Percentiles rank a stretch among this genome's conserved stretches.
phyloP scores from a whole-genome alignment of 2,888 invertebrate species.

The Neoascia interrupta region DNA sequence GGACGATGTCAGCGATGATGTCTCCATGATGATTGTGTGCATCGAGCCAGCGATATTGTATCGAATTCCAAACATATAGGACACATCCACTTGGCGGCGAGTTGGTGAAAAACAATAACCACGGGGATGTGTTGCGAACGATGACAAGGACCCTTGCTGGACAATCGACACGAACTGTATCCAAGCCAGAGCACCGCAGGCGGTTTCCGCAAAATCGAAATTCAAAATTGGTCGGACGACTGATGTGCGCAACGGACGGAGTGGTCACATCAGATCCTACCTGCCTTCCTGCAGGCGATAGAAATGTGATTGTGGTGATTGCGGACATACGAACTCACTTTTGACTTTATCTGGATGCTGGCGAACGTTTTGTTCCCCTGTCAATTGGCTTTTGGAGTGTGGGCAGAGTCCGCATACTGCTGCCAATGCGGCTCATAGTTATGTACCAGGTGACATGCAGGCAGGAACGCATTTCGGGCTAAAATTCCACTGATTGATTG shows the following conservation, averaged over 20 bases:
- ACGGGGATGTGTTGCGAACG: slow-evolving; percentile 21
- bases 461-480: slow-evolving; percentile 39
- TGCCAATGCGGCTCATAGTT: no score
- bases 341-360: slow-evolving; percentile 55
- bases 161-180: slow-evolving; percentile 29
- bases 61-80: slow-evolving; percentile 48
- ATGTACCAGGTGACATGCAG: slow-evolving; percentile 45
- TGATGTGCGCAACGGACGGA: slow-evolving; percentile 9
- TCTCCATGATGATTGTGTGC: slow-evolving; percentile 68
- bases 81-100: slow-evolving; percentile 1
- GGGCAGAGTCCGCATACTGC: neutral
- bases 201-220: slow-evolving; percentile 47
- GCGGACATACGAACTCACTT: slow-evolving; percentile 57
- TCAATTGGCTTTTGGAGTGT: slow-evolving; percentile 38
- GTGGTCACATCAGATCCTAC: slow-evolving; percentile 14
- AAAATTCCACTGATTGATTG: slow-evolving; percentile 68
- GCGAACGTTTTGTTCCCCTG: slow-evolving; percentile 60
- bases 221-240: slow-evolving; percentile 51
- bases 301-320: slow-evolving; percentile 57
- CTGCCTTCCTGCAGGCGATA: slow-evolving; percentile 45
- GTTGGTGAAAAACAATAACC: slow-evolving; percentile 45
- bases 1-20: slow-evolving; percentile 48
- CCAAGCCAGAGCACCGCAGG: slow-evolving; percentile 21
- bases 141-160: slow-evolving; percentile 31
- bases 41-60: slow-evolving; percentile 36